phyloP scores from a whole-genome alignment of 2,797 vertebrate genomes.

The Dromococcyx pavoninus region DNA sequence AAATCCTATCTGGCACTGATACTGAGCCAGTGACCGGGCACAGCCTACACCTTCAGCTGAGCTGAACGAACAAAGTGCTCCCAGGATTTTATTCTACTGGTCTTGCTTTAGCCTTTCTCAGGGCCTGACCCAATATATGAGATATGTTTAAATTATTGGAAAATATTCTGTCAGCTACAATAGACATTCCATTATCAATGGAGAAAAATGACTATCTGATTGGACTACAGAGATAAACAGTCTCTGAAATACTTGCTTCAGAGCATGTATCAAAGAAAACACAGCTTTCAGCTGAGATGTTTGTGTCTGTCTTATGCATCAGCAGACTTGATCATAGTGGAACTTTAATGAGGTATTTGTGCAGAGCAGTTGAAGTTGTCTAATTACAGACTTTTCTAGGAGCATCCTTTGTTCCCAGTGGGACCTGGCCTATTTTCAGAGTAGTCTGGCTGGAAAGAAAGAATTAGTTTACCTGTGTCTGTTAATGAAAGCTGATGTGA shows the following conservation, averaged over 20 bases:
- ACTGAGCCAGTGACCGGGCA: background rate
- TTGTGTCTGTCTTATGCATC: conserved; percentile 20
- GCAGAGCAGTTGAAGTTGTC: conserved; percentile 6
- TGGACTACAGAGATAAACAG: background rate
- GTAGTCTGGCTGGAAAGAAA: conserved; percentile 14
- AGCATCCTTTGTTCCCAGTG: conserved; percentile 39
- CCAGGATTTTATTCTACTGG: background rate
- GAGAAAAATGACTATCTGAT: background rate
- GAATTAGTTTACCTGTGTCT: conserved; percentile 40
- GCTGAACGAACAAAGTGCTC: background rate
- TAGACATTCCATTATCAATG: background rate
- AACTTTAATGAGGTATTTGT: conserved; percentile 39
- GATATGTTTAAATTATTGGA: background rate
- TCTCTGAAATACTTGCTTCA: background rate
- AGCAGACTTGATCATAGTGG: conserved; percentile 14
- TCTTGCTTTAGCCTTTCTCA: background rate
- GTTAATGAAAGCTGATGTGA: conserved; percentile 7
- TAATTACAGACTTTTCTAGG: conserved; percentile 48
- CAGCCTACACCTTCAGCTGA: background rate
- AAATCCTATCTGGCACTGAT: background rate
- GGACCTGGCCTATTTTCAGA: conserved; percentile 26
- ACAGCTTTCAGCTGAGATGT: conserved; percentile 3
- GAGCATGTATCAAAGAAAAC: background rate
- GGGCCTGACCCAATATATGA: background rate
- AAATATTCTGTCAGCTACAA: background rate